A percentile compares a stretch with the other conserved stretches of the same genome.
phyloP scores from a whole-genome alignment of 2,888 invertebrate genomes.

The Heteropelma amictum region DNA sequence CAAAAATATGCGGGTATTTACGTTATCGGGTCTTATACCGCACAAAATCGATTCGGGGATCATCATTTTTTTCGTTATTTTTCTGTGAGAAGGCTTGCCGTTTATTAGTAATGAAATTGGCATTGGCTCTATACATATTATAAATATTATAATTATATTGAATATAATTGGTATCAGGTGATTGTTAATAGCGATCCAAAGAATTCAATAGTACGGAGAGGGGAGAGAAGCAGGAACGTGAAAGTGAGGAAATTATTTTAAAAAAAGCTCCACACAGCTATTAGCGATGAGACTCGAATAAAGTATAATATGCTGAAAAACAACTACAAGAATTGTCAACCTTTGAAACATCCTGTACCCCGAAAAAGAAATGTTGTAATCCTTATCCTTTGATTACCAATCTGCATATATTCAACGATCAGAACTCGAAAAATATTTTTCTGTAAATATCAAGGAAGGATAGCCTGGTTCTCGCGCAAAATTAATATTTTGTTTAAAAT shows the following conservation, averaged over 20 bases:
- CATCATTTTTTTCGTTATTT: neutral
- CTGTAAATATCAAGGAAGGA: too few species aligned
- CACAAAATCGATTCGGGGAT: neutral
- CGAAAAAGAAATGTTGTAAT: too few species aligned
- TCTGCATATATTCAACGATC: too few species aligned
- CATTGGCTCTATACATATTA: slow-evolving; percentile 24
- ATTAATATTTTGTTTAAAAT: too few species aligned
- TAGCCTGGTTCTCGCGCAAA: too few species aligned
- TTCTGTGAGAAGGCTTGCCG: neutral
- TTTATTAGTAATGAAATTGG: slow-evolving; percentile 36
- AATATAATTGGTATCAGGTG: neutral
- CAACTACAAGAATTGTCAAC: too few species aligned
- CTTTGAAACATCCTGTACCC: too few species aligned
- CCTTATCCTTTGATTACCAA: too few species aligned
- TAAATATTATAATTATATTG: slow-evolving; percentile 14
- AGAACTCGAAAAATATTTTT: too few species aligned
- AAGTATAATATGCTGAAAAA: too few species aligned
- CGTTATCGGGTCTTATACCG: neutral
- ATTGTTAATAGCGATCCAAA: neutral
- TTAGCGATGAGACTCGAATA: slow-evolving; percentile 46
- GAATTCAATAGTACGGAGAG: slow-evolving; percentile 1
- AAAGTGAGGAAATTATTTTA: slow-evolving; percentile 40
- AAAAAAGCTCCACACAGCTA: slow-evolving; percentile 41
- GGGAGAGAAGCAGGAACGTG: neutral
- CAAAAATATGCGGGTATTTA: neutral